These are phyloP conservation scores for Leptogaster cylindrica DNA, from an alignment of 2,888 invertebrate species.

Conservation along the genomic window DNA sequence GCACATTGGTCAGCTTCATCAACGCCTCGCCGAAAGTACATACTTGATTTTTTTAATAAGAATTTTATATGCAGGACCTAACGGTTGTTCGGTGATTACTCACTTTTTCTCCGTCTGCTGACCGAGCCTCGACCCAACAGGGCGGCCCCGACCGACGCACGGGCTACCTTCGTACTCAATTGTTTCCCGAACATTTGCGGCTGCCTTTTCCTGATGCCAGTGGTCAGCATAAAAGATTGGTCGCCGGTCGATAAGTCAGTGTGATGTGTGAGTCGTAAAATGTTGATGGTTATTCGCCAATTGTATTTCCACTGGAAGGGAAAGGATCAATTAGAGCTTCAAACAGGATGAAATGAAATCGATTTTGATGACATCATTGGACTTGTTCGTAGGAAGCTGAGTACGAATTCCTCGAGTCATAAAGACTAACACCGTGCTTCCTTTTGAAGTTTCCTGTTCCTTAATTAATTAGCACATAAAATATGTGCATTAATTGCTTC, in stretches of 20 bases:
- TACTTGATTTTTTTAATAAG: conserved; percentile 31
- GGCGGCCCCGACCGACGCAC: background rate
- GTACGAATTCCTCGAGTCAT: too few relatives aligned
- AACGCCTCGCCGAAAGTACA: background rate
- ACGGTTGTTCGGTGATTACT: conserved; percentile 43
- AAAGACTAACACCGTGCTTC: too few relatives aligned
- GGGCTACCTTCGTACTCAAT: background rate
- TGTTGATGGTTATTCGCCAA: conserved; percentile 5
- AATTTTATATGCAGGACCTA: conserved; percentile 44
- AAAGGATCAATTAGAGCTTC: too few relatives aligned
- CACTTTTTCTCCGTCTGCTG: conserved; percentile 35
- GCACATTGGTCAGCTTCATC: conserved; percentile 10
- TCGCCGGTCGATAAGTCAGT: conserved; percentile 4
- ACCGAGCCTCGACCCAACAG: background rate
- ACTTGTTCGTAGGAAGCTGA: too few relatives aligned
- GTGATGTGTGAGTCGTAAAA: conserved; percentile 36
- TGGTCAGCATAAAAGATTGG: conserved; percentile 20
- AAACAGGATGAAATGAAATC: too few relatives aligned
- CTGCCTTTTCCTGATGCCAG: background rate
- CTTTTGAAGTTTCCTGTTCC: too few relatives aligned
- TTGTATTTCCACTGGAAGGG: background rate
- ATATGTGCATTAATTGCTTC: too few relatives aligned
- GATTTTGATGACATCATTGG: too few relatives aligned
- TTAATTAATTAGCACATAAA: too few relatives aligned
- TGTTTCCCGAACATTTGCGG: background rate